Percentiles rank a stretch among this genome's conserved stretches.
phyloP scores from a whole-genome alignment of 2,888 invertebrate genomes.

The Rotaria magnacalcarata region DNA sequence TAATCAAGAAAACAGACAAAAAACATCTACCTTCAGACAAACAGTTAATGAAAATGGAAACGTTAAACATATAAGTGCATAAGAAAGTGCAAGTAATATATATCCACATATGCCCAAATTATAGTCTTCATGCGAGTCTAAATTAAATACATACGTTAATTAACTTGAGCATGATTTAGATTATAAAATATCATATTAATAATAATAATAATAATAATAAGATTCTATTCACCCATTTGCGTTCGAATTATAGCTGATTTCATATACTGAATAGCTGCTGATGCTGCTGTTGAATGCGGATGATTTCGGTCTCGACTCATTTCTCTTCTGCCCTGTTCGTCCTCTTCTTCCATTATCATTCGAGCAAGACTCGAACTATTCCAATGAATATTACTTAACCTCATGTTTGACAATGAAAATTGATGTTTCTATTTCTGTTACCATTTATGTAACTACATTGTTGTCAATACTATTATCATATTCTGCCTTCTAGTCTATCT shows the following conservation, averaged over 20 bases:
- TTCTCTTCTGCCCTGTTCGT: background rate
- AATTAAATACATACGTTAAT: background rate
- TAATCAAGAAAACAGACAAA: background rate
- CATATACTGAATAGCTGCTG: background rate
- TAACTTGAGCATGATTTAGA: background rate
- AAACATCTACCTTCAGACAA: conserved; percentile 40
- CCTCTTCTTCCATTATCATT: background rate
- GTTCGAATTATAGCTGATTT: background rate
- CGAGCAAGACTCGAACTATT: background rate
- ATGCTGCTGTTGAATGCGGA: background rate
- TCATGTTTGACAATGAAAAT: background rate
- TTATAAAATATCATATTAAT: background rate
- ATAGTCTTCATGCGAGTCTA: conserved; percentile 24
- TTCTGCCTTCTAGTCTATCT: background rate
- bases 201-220: background rate
- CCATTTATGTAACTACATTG: background rate
- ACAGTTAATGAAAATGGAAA: conserved; percentile 45
- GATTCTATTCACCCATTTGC: background rate
- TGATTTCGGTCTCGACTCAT: background rate
- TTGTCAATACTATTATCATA: background rate
- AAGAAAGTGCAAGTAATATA: conserved; percentile 41
- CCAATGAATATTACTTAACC: background rate
- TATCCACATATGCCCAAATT: conserved; percentile 58
- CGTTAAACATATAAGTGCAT: conserved; percentile 43
- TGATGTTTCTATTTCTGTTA: background rate